These are phyloP conservation scores for Cacoxenus indagator DNA, from an alignment of 2,888 invertebrate species.

Conservation along the genomic window DNA sequence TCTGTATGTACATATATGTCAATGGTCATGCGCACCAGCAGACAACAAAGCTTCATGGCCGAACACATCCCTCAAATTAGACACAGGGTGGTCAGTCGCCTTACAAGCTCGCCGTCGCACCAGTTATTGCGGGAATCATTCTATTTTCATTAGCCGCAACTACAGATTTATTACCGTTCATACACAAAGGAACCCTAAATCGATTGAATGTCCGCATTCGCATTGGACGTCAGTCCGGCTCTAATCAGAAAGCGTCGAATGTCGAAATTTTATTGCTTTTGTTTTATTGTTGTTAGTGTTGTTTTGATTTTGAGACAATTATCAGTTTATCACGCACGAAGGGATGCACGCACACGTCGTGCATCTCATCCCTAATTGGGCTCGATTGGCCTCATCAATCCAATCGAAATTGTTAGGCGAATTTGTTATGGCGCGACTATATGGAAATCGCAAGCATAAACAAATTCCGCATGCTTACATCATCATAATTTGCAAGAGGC, in stretches of 20 bases:
- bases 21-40: conserved; percentile 19
- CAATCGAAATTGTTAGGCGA: conserved; percentile 25
- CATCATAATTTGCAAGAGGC: not conserved
- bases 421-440: conserved; percentile 30
- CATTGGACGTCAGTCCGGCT: not conserved
- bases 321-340: no score
- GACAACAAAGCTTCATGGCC: not conserved
- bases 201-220: not conserved
- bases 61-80: not conserved
- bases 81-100: no score
- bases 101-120: conserved; percentile 54
- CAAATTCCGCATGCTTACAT: conserved; percentile 20
- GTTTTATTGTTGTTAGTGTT: conserved; percentile 16
- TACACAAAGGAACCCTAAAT: not conserved
- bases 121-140: conserved; percentile 69
- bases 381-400: conserved; percentile 34
- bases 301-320: conserved; percentile 35
- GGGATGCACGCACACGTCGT: not conserved
- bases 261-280: conserved; percentile 35
- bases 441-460: conserved; percentile 50
- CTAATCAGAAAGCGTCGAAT: conserved; percentile 21
- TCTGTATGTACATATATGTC: not conserved
- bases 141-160: conserved; percentile 67
- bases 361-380: conserved; percentile 31
- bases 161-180: conserved; percentile 52